Evolutionary conservation across 2,113 vertebrate species (phyloP).

Genomic region (Alces alces): DNA sequence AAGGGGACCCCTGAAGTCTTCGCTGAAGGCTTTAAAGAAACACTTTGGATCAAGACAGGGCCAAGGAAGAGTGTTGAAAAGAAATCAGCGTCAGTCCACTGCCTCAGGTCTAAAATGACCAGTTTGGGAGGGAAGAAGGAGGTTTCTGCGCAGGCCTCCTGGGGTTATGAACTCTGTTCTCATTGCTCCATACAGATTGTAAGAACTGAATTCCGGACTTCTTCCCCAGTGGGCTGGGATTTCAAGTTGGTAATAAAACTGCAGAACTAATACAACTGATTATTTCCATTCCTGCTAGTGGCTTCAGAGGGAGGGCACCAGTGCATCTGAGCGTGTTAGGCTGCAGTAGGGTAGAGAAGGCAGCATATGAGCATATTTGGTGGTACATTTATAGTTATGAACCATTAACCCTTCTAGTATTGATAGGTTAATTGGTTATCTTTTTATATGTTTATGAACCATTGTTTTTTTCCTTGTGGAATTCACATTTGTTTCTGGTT

Average conservation of each 20-base stretch:
- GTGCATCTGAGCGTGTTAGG: constrained; percentile 89
- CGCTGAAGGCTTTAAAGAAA: neutral
- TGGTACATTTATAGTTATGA: neutral
- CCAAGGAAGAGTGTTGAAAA: neutral
- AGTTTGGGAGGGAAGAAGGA: constrained; percentile 22
- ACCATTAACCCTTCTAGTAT: neutral
- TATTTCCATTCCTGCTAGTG: constrained; percentile 92
- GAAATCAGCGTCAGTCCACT: neutral
- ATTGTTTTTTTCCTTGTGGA: neutral
- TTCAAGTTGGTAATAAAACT: constrained; percentile 26
- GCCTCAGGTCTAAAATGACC: constrained; percentile 13
- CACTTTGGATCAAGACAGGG: neutral
- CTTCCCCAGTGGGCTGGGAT: constrained; percentile 39
- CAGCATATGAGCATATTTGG: constrained; percentile 68
- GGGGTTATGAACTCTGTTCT: neutral
- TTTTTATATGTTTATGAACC: neutral
- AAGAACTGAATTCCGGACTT: constrained; percentile 3
- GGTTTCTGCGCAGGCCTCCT: neutral
- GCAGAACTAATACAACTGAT: constrained; percentile 88
- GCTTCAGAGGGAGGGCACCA: constrained; percentile 89
- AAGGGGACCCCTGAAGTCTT: neutral
- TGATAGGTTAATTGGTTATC: neutral
- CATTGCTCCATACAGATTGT: constrained; percentile 20
- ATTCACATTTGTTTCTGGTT: neutral
- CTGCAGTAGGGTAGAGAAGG: constrained; percentile 87